Evolutionary conservation across 2,888 invertebrate genomes (phyloP), one percentile per base, ranked within the genome.

Genomic region (Sicus ferrugineus): DNA sequence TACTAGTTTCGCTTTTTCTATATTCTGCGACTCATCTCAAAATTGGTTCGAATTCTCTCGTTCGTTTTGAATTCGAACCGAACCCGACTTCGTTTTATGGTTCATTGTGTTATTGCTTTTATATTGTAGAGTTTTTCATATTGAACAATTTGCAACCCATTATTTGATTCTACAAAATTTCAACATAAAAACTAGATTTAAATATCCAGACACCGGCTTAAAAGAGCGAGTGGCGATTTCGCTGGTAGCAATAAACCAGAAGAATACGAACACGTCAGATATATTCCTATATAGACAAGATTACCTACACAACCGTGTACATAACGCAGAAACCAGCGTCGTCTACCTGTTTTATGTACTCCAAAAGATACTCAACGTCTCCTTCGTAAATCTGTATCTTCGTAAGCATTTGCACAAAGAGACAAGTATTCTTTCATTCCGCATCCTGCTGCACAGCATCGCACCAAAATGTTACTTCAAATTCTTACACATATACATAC

Each of bases 361-460:
- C 30, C 21, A 58, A 59, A 23, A 58, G 46, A 58, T 59, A 58
- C 67, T 59, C 58, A 67, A 66, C 58, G 48, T 46, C 67, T 59
- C 58, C 67, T 58, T 67, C 59, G 59, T 30, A 31, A 67, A 58
- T 48, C 67, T 46, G 66, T 46, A 42, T 66, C 56, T 66, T 66
- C 50, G 21, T 46, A 42, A 34, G 28, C 46, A 11, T 54, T 30
- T 30, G 46, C 58, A 58, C 67, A 58, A 46, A 67, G 58, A 67
- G 59, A 67, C 58, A 67, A 67, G 67, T 48, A 67, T 59, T 67
- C n/a, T n/a, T n/a, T n/a, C n/a, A n/a, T n/a, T n/a, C n/a, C n/a
- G 67, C 67, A 67, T 67, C 67, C 67, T 67, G 67, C 58, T 67
- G 67, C 67, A 67, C 67, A 67, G 67, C 67, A 67, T 67, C 67